Conservation (phyloP, 2,113 vertebrate species). For the Psophia crepitans region DNA sequence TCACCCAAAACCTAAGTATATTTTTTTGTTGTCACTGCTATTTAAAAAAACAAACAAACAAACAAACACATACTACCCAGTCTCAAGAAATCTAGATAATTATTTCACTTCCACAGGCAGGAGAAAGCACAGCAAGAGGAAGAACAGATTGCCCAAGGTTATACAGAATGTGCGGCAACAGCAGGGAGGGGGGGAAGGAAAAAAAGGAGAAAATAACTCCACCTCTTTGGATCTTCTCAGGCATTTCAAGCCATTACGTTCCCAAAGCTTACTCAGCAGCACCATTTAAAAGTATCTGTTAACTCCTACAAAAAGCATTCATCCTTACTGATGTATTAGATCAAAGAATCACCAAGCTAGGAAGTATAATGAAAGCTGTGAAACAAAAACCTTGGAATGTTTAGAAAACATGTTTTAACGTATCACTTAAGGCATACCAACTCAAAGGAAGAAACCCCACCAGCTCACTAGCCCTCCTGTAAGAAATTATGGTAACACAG, state of each 20-base stretch:
- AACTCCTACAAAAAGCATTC: background rate
- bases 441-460: background rate
- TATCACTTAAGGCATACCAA: background rate
- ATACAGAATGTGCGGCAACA: background rate
- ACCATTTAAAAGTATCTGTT: background rate
- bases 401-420: background rate
- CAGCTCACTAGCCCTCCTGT: background rate
- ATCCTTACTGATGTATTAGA: background rate
- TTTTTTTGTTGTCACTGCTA: background rate
- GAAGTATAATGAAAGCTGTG: background rate
- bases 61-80: background rate
- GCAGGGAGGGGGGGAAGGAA: no score
- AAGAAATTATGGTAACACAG: background rate
- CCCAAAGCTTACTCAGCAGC: background rate
- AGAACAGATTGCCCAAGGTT: background rate
- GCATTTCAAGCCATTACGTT: background rate
- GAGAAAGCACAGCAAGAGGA: background rate
- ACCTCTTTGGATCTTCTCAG: background rate
- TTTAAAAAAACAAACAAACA: background rate
- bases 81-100: background rate
- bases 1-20: background rate
- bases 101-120: background rate
- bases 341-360: background rate
- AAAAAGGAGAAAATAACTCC: background rate
- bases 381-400: background rate